These are phyloP conservation scores for Indicator indicator DNA, from an alignment of 2,113 vertebrate genomes.

Conservation along the genomic window DNA sequence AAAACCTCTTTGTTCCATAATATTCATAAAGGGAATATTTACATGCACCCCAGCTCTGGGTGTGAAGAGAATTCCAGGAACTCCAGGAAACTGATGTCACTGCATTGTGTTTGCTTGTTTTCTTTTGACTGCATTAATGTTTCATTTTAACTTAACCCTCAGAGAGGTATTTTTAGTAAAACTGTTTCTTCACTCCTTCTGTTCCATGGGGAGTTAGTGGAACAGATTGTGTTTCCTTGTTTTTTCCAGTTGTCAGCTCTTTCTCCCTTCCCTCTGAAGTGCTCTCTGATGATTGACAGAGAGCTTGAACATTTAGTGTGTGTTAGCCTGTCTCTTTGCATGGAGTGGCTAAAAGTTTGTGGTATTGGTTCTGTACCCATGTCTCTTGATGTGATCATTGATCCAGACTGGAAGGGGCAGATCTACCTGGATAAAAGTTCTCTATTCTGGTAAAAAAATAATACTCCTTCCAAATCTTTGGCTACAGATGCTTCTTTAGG, in stretches of 20 bases:
- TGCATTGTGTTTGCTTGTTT: conserved; percentile 36
- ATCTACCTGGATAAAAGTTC: neutral
- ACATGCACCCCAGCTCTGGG: neutral
- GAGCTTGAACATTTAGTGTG: neutral
- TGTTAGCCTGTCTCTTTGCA: neutral
- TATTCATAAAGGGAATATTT: neutral
- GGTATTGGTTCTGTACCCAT: neutral
- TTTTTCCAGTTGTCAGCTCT: conserved; percentile 32
- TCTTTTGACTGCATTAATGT: conserved; percentile 20
- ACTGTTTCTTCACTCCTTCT: conserved; percentile 15
- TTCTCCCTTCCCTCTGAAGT: neutral
- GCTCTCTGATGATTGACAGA: neutral
- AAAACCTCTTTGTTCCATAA: neutral
- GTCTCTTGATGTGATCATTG: neutral
- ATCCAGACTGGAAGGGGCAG: neutral
- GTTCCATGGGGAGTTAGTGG: neutral
- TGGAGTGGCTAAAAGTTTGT: neutral
- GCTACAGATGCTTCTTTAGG: neutral
- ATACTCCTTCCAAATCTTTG: neutral
- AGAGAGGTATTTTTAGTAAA: conserved; percentile 57
- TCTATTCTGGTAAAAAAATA: neutral
- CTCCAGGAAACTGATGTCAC: conserved; percentile 42
- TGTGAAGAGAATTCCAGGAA: conserved; percentile 38
- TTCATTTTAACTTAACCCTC: conserved; percentile 70
- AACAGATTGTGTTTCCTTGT: neutral